Conservation (phyloP, 2,888 invertebrate species). For the Diplolepis rosae region DNA sequence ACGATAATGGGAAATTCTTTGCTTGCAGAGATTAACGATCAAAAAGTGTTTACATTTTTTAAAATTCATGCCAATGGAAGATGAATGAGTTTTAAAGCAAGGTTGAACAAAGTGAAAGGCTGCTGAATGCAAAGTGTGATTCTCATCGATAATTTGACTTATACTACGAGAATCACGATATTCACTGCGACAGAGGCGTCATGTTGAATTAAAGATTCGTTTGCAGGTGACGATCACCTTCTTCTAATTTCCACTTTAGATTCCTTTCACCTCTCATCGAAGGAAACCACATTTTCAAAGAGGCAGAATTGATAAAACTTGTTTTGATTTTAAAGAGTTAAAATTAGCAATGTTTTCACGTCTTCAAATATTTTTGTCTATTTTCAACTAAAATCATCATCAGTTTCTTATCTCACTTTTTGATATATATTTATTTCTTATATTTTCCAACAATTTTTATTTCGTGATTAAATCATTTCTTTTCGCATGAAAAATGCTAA, state of each 20-base stretch:
- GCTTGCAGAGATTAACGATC: too few relatives aligned
- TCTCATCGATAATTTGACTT: constrained; percentile 53
- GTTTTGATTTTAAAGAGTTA: background rate
- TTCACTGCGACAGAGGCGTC: constrained; percentile 29
- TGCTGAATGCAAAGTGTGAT: constrained; percentile 21
- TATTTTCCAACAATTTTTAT: too few relatives aligned
- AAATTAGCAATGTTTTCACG: background rate
- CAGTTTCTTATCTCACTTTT: background rate
- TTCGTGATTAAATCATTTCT: too few relatives aligned
- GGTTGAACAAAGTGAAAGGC: constrained; percentile 1
- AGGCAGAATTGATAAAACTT: background rate
- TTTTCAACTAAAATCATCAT: too few relatives aligned
- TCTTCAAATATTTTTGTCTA: background rate
- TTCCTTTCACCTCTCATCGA: constrained; percentile 22
- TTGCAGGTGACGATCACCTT: constrained; percentile 52
- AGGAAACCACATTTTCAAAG: constrained; percentile 17
- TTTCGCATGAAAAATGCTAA: too few relatives aligned
- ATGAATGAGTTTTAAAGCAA: background rate
- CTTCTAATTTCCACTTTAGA: constrained; percentile 38
- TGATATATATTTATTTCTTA: too few relatives aligned
- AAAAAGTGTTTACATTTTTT: background rate
- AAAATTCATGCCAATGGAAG: background rate
- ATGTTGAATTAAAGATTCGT: constrained; percentile 58
- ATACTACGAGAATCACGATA: constrained; percentile 55
- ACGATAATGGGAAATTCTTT: too few relatives aligned